Conservation (phyloP, 2,113 vertebrate species). For the Nycticebus coucang region DNA sequence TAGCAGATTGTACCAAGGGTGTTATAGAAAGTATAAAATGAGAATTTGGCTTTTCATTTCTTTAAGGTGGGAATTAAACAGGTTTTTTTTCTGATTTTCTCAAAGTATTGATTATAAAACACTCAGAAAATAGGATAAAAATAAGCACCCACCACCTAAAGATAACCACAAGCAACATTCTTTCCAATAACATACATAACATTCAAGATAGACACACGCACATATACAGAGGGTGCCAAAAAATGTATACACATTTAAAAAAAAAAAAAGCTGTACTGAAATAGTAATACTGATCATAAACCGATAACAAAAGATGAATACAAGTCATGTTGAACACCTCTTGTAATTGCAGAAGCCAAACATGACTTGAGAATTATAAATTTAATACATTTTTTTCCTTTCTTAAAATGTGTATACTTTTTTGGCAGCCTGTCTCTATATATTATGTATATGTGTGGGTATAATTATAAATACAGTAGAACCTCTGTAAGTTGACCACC, state of each 20-base stretch:
- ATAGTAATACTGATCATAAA: no score
- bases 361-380: no score
- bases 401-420: no score
- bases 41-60: neutral
- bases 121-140: constrained; percentile 30
- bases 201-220: neutral
- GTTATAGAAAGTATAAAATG: neutral
- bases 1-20: neutral
- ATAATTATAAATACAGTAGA: neutral
- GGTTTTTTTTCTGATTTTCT: neutral
- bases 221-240: neutral
- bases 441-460: neutral
- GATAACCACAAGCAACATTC: constrained; percentile 35
- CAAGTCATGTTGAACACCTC: no score
- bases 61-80: neutral
- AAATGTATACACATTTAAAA: no score
- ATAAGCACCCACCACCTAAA: neutral
- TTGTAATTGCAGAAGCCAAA: no score
- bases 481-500: no score
- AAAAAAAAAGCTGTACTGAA: no score
- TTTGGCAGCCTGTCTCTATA: no score
- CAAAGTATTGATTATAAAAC: neutral
- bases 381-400: no score
- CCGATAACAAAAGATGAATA: no score
- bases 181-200: neutral